These are phyloP conservation scores for Chaetodon trifascialis DNA, from an alignment of 2,113 vertebrate genomes.

Conservation along the genomic window DNA sequence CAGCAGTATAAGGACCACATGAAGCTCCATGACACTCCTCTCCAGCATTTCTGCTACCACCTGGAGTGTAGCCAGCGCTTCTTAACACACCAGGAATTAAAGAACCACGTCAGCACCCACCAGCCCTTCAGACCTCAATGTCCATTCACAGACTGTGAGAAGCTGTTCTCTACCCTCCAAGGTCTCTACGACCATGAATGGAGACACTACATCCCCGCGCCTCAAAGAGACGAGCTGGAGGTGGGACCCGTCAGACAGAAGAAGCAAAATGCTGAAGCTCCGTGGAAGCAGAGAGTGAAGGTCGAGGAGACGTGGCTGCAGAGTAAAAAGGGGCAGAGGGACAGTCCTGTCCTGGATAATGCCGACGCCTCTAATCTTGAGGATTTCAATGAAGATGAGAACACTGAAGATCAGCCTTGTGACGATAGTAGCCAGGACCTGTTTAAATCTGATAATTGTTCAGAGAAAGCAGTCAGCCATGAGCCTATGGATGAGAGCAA, in stretches of 20 bases:
- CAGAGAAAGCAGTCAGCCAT: not conserved
- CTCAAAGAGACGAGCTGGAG: slow-evolving; percentile 63
- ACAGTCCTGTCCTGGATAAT: not conserved
- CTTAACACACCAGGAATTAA: slow-evolving; percentile 86
- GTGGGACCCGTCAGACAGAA: slow-evolving; percentile 3
- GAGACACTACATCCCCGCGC: slow-evolving; percentile 88
- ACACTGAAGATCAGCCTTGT: not conserved
- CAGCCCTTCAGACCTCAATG: slow-evolving; percentile 83
- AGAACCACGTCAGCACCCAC: slow-evolving; percentile 88
- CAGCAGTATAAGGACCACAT: slow-evolving; percentile 95
- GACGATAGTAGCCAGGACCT: slow-evolving; percentile 6
- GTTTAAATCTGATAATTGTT: not conserved
- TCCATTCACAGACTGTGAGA: slow-evolving; percentile 89
- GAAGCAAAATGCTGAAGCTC: slow-evolving; percentile 65
- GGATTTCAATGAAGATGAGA: not conserved
- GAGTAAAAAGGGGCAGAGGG: slow-evolving; percentile 53
- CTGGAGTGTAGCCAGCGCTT: slow-evolving; percentile 90
- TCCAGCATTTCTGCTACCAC: slow-evolving; percentile 93
- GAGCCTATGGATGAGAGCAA: not conserved
- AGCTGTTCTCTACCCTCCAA: slow-evolving; percentile 87
- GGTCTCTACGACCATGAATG: slow-evolving; percentile 92
- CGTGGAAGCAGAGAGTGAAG: slow-evolving; percentile 84
- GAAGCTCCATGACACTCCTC: slow-evolving; percentile 88
- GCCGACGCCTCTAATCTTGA: not conserved
- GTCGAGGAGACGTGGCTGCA: slow-evolving; percentile 76